phyloP scores from a whole-genome alignment of 2,888 invertebrate genomes.

The Axea sp. region DNA sequence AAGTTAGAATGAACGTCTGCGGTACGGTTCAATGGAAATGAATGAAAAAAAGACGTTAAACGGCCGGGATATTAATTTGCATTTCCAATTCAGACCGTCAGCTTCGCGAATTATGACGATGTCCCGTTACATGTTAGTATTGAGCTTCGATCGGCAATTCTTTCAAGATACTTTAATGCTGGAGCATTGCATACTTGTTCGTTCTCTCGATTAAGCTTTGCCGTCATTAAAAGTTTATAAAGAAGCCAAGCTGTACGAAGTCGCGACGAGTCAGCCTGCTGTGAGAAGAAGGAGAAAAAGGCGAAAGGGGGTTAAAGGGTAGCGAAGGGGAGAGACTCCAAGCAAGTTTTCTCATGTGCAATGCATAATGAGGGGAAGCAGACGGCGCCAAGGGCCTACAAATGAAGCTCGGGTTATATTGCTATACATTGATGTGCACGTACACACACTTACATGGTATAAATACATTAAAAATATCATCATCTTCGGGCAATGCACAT shows the following conservation, averaged over 20 bases:
- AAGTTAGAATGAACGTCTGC: constrained; percentile 10
- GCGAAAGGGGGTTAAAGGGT: constrained; percentile 71
- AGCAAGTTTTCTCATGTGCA: constrained; percentile 79
- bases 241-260: constrained; percentile 74
- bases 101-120: constrained; percentile 43
- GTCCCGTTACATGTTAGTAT: constrained; percentile 65
- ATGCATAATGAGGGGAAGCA: constrained; percentile 78
- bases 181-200: constrained; percentile 66
- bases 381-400: constrained; percentile 77
- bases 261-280: constrained; percentile 66
- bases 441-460: constrained; percentile 16
- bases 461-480: constrained; percentile 45
- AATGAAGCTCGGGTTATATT: constrained; percentile 70
- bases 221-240: constrained; percentile 80
- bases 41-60: constrained; percentile 31
- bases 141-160: constrained; percentile 73
- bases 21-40: constrained; percentile 13
- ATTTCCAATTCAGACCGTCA: constrained; percentile 24
- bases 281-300: constrained; percentile 66
- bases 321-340: constrained; percentile 72
- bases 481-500: constrained; percentile 21
- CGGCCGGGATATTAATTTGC: constrained; percentile 53
- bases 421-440: constrained; percentile 33
- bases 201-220: constrained; percentile 78
- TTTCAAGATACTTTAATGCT: constrained; percentile 67